Evolutionary conservation across 2,888 invertebrate genomes (phyloP), one percentile per base, ranked within the genome.

Genomic region (Tipula unca): DNA sequence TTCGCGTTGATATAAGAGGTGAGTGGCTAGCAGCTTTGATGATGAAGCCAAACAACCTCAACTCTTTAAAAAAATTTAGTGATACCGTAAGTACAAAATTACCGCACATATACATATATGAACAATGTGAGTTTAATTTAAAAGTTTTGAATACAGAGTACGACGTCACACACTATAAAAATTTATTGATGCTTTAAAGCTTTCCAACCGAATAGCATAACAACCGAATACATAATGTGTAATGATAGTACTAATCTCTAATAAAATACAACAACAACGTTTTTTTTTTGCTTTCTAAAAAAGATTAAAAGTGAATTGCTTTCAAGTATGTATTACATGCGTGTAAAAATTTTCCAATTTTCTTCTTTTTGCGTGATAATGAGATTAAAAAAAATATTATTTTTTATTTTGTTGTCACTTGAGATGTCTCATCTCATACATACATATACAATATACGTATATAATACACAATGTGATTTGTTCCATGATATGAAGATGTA

Each of bases 281-380:
- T 25, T 25, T 69, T 32, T 32, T 32, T 32, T 32, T 32, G 5
- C 2, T 32, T 8, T 69, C 13, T 25, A 10, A 0, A 69, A 69
- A 8, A 69, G 69, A 69, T 69, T 69, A 69, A 54, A 69, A 69
- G 69, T 69, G 69, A 69, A 69, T 69, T 69, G 69, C 69, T 69
- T 69, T 69, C 25, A 69, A 69, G 69, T 69, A 69, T 69, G 69
- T 69, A 69, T 10, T 69, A 69, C 69, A 69, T 69, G 69, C 69
- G 69, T 69, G 69, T 69, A 69, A 69, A 25, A 69, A 10, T 69
- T 69, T 69, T 69, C 69, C 69, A 25, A 69, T 69, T 69, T 69
- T 69, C 69, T 69, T 25, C 69, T 69, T 69, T 69, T 69, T 25
- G 69, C 69, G 69, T 25, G 69, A 69, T 69, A 69, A 69, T 69